phyloP scores from a whole-genome alignment of 2,888 invertebrate genomes.

The Thereva nobilitata region DNA sequence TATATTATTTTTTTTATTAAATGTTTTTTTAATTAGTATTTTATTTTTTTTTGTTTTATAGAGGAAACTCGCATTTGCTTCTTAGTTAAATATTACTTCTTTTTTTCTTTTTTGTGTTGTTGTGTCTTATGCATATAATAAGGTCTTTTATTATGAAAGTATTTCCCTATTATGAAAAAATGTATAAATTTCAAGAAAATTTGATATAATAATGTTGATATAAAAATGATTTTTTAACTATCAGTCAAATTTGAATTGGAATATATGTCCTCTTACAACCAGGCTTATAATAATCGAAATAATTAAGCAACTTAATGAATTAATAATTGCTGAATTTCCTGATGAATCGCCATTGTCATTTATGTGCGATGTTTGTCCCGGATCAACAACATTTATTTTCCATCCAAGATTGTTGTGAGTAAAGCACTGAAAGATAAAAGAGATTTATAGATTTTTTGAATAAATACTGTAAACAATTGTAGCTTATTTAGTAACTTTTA shows the following conservation, averaged over 20 bases:
- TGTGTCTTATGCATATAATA: slow-evolving; percentile 26
- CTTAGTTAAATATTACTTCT: slow-evolving; percentile 8
- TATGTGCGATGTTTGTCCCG: slow-evolving; percentile 57
- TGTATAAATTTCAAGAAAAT: neutral
- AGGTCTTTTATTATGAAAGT: slow-evolving; percentile 12
- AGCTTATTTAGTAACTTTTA: no score
- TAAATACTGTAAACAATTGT: neutral
- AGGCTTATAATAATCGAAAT: slow-evolving; percentile 51
- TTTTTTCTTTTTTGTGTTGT: slow-evolving; percentile 12
- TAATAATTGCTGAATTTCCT: slow-evolving; percentile 24
- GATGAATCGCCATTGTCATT: slow-evolving; percentile 16
- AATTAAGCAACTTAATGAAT: slow-evolving; percentile 43
- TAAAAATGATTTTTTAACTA: slow-evolving; percentile 45
- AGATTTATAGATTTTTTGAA: neutral
- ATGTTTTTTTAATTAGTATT: slow-evolving; percentile 14
- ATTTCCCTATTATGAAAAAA: slow-evolving; percentile 3
- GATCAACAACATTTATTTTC: slow-evolving; percentile 87
- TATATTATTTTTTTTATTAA: slow-evolving; percentile 20
- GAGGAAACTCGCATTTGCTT: neutral
- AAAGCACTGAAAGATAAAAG: slow-evolving; percentile 72
- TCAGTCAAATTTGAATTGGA: slow-evolving; percentile 51
- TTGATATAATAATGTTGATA: slow-evolving; percentile 1
- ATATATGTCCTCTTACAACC: slow-evolving; percentile 48
- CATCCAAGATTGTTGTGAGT: slow-evolving; percentile 90
- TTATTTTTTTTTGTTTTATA: slow-evolving; percentile 38